Evolutionary conservation across 1,140 invertebrate genomes (phyloP), one percentile per base, ranked within the genome.

Genomic region (Panulirus ornatus): DNA sequence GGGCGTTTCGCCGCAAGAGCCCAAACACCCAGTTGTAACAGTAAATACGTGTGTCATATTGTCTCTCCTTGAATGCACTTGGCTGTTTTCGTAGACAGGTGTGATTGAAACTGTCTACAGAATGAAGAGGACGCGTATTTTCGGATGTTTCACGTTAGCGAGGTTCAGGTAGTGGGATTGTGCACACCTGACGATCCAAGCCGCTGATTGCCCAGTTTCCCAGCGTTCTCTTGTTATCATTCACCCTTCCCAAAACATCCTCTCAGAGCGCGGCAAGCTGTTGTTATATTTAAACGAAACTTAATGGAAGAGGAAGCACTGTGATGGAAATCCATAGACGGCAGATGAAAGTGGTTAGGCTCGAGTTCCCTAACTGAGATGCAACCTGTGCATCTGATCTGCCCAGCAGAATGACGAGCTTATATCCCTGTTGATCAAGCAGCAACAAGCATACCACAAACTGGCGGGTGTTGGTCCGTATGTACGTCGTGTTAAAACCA

Each of bases 161-260:
- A 79, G 87, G 87, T 75, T 36, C 36, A 83, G 66, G 87, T 83
- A 89, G 87, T 89, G 87, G 87, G 87, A 89, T 70, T 66, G 44
- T 34, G 71, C 79, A 89, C 87, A 89, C 87, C 87, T 89, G 87
- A 89, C 87, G 87, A 89, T 82, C 87, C 87, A 40, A 40, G 42
- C 63, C 87, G 87, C 78, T 89, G 87, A 89, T 89, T 89, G 87
- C 87, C 87, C 87, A 89, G 87, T 89, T 89, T 89, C 79, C 87
- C 87, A 71, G 87, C 87, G 47, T 89, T 54, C 87, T 70, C 70
- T 83, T 75, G 47, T 83, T 89, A 82, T 89, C 87, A 89, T 79
- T 89, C 87, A 73, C n/a, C 54, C 79, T 54, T 66, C 79, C 36
- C 54, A 36, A 22, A 66, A 66, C 54, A 63, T 83, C 79, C 79